Evolutionary conservation across 2,888 invertebrate species (phyloP), one percentile per base, ranked within the genome.

Genomic region (Pandemis heparana): DNA sequence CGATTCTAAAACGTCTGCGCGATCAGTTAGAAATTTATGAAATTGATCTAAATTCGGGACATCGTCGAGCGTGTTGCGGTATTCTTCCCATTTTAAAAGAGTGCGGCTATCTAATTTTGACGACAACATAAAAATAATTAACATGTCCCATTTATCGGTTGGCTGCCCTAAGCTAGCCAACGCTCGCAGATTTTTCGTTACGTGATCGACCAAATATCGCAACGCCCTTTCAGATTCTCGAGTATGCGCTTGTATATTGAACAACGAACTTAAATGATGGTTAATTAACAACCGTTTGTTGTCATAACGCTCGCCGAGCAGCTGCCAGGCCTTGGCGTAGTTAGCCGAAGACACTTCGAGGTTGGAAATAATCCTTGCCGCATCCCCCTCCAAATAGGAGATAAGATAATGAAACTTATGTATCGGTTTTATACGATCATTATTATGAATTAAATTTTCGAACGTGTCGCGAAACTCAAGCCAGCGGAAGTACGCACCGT

Each of bases 401-500:
- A 63, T 67, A 5, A 80, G 53, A 69, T 78, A 79, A 60, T 80
- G 74, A 66, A 77, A 80, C 48, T 79, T 78, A 32, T 80, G 76
- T 9, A 80, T 77, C 0, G 70, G 23, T 8, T 75, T 23, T 16
- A 81, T 77, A 7, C 73, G 77, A 3, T 71, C 60, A 61, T 80
- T 81, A 2, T 78, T 77, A 56, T 82, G 81, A n/a, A 80, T 74
- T n/a, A 82, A 53, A 43, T 14, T 75, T 60, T 56, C 51, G 62
- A 75, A 79, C 0, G 78, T 79, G 38, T 81, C 80, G 2, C 78
- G 75, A 61, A 79, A 81, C 43, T 80, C 78, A 2, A 81, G 60
- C 79, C 79, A 81, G 5, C 75, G 76, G 48, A 79, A 79, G 69
- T 77, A 77, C 16, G 77, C 38, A 0, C 81, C 81, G 41, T 80